These are phyloP conservation scores for Psix sp. DNA, from an alignment of 1,140 invertebrate species.

Conservation along the genomic window DNA sequence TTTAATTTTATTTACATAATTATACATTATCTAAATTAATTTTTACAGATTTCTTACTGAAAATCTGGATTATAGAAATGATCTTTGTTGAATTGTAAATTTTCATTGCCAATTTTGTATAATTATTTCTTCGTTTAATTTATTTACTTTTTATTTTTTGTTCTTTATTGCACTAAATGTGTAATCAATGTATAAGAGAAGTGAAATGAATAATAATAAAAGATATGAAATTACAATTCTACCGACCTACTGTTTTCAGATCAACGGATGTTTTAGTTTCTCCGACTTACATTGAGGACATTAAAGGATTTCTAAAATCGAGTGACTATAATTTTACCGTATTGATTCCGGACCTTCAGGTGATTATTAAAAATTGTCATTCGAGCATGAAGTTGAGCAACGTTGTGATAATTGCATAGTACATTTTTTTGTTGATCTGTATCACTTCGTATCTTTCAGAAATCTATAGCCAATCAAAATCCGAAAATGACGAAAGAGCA, in stretches of 20 bases:
- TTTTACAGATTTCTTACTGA: no score
- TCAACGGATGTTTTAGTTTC: slow-evolving; percentile 85
- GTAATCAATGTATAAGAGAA: neutral
- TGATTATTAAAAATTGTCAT: slow-evolving; percentile 63
- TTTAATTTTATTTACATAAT: no score
- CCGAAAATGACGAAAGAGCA: slow-evolving; percentile 80
- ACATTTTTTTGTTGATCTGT: neutral
- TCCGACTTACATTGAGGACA: slow-evolving; percentile 80
- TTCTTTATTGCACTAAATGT: no score
- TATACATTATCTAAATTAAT: no score
- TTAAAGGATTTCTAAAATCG: slow-evolving; percentile 81
- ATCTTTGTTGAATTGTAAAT: no score
- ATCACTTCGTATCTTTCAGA: slow-evolving; percentile 72
- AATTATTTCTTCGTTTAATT: no score
- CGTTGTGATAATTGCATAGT: neutral
- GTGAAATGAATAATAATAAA: neutral
- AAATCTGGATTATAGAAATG: no score
- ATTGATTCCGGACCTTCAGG: slow-evolving; percentile 85
- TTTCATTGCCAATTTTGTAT: no score
- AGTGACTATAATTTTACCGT: slow-evolving; percentile 82
- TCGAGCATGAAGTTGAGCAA: neutral
- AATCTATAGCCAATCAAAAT: slow-evolving; percentile 82
- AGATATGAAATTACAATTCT: neutral
- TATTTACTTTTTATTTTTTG: no score
- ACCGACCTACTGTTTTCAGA: slow-evolving; percentile 67